Conservation (phyloP, 2,797 vertebrate genomes). For the Lagodon rhomboides region DNA sequence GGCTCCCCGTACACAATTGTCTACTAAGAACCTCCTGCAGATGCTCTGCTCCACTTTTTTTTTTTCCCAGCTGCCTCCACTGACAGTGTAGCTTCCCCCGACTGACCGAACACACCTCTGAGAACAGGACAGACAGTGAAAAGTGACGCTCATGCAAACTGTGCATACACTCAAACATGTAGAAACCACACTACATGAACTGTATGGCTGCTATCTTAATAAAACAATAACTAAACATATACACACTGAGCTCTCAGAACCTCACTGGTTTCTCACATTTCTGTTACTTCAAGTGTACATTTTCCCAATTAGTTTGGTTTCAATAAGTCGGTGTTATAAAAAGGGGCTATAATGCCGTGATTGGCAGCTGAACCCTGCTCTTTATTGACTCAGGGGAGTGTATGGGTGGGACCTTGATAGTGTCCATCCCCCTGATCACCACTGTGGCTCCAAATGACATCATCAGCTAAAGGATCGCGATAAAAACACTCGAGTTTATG, state of each 20-base stretch:
- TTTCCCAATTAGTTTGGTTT: too few species aligned
- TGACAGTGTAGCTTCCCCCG: conserved; percentile 35
- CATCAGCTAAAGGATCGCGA: too few species aligned
- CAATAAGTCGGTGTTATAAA: too few species aligned
- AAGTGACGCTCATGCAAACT: conserved; percentile 27
- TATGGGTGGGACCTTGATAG: too few species aligned
- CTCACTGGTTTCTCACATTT: too few species aligned
- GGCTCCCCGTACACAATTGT: conserved; percentile 56
- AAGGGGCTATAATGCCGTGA: too few species aligned
- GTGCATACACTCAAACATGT: background rate
- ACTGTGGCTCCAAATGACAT: too few species aligned
- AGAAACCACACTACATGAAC: background rate
- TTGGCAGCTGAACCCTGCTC: too few species aligned
- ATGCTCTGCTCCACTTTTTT: conserved; percentile 54
- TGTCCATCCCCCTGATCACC: too few species aligned
- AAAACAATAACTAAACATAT: background rate
- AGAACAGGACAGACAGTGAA: conserved; percentile 11
- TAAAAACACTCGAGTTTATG: too few species aligned
- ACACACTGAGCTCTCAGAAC: background rate
- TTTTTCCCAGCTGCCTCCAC: conserved; percentile 28
- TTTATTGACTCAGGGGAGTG: too few species aligned
- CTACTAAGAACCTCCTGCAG: conserved; percentile 53
- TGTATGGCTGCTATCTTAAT: background rate
- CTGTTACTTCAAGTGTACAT: too few species aligned
- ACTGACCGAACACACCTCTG: conserved; percentile 47